Evolutionary conservation across 2,888 invertebrate genomes (phyloP).

Genomic region (Diplazon laetatorius): DNA sequence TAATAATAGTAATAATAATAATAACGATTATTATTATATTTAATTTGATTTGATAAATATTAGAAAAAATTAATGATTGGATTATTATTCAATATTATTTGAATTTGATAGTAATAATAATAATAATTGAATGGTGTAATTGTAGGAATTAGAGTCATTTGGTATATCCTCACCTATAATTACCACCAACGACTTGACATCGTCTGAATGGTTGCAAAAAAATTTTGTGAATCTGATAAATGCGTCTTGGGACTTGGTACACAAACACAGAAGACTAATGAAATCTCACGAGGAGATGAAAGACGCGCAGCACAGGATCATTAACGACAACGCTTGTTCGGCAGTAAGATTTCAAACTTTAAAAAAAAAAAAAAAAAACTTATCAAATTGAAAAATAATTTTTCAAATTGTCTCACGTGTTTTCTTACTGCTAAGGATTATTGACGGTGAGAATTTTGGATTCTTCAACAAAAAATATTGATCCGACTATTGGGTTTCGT

Average conservation of each 20-base stretch:
- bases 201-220: slow-evolving; percentile 55
- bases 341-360: slow-evolving; percentile 64
- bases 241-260: slow-evolving; percentile 69
- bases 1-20: neutral
- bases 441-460: slow-evolving; percentile 34
- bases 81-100: too few species aligned
- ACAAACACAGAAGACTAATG: slow-evolving; percentile 69
- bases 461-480: neutral
- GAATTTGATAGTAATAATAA: too few species aligned
- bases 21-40: neutral
- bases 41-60: neutral
- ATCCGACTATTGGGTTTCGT: neutral
- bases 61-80: too few species aligned
- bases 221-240: slow-evolving; percentile 67
- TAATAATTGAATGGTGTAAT: neutral
- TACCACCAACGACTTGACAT: slow-evolving; percentile 49
- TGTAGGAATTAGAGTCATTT: slow-evolving; percentile 72
- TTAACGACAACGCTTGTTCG: slow-evolving; percentile 70
- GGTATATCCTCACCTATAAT: slow-evolving; percentile 56
- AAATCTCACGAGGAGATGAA: slow-evolving; percentile 65
- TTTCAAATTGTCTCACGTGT: slow-evolving; percentile 7
- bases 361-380: neutral
- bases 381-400: neutral
- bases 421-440: slow-evolving; percentile 36
- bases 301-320: slow-evolving; percentile 66